Percentiles rank a stretch among this genome's conserved stretches.
Evolutionary conservation across 2,113 vertebrate species (phyloP).

Genomic region (Callopanchax toddi): DNA sequence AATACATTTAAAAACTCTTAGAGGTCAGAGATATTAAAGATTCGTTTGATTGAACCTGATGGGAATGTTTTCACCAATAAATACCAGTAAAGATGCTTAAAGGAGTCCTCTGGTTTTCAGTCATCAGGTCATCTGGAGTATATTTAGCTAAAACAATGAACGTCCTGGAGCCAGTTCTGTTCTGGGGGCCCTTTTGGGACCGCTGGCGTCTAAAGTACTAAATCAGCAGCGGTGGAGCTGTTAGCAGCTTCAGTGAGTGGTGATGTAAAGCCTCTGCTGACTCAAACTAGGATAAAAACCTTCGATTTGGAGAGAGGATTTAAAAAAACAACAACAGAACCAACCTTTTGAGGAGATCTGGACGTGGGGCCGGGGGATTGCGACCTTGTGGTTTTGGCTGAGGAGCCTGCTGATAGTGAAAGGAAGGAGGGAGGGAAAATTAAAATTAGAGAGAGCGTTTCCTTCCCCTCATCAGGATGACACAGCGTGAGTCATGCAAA

Average conservation of each 20-base stretch:
- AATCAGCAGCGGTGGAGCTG: constrained; percentile 51
- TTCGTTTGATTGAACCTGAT: neutral
- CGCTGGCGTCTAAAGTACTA: constrained; percentile 50
- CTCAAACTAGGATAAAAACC: constrained; percentile 49
- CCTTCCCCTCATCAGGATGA: constrained; percentile 43
- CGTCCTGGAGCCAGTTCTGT: constrained; percentile 29
- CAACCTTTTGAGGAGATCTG: constrained; percentile 95
- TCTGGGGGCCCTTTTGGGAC: constrained; percentile 26
- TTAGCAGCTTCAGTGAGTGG: constrained; percentile 54
- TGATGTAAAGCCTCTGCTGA: constrained; percentile 43
- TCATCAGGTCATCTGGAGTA: constrained; percentile 22
- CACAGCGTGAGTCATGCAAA: constrained; percentile 58
- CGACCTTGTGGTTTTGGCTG: constrained; percentile 87
- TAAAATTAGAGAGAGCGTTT: constrained; percentile 24
- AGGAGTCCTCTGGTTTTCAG: constrained; percentile 14
- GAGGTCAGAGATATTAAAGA: constrained; percentile 20
- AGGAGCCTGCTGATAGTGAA: constrained; percentile 84
- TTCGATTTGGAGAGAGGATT: constrained; percentile 18
- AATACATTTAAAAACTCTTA: constrained; percentile 9
- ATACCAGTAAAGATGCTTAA: neutral
- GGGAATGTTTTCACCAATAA: neutral
- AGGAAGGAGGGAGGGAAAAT: constrained; percentile 7
- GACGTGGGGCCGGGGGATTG: constrained; percentile 89
- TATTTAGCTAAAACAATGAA: constrained; percentile 25
- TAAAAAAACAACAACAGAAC: constrained; percentile 27